A percentile compares a stretch with the other conserved stretches of the same genome.
phyloP scores from a whole-genome alignment of 2,113 vertebrate genomes.

The Microcebus ravelobensis region DNA sequence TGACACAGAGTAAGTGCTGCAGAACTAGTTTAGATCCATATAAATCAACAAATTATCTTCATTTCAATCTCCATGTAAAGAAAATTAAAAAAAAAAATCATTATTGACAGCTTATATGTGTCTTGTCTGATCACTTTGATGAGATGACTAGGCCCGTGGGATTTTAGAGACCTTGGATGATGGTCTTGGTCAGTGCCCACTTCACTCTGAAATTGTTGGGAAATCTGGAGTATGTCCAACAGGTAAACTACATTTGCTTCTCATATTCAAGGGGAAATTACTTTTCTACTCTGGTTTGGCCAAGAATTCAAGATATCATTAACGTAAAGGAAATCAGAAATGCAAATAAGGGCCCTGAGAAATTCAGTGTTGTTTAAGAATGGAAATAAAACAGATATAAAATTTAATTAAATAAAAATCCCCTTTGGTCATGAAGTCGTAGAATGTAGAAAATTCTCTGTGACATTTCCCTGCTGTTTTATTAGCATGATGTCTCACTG shows the following conservation, averaged over 20 bases:
- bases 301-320: conserved; percentile 61
- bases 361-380: conserved; percentile 51
- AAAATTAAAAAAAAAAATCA: neutral
- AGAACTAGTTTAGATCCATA: neutral
- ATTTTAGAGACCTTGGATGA: neutral
- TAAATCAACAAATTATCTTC: neutral
- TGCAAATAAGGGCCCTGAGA: conserved; percentile 58
- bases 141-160: neutral
- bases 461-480: conserved; percentile 57
- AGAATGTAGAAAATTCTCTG: conserved; percentile 27
- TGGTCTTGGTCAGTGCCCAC: neutral
- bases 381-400: conserved; percentile 49
- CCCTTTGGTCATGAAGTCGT: conserved; percentile 55
- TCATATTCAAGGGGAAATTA: conserved; percentile 12
- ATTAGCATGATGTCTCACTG: conserved; percentile 15
- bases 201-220: neutral
- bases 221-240: neutral
- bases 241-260: neutral
- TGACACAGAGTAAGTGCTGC: neutral
- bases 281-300: conserved; percentile 33
- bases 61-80: neutral
- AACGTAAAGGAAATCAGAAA: conserved; percentile 56
- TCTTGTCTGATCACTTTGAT: neutral
- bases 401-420: conserved; percentile 63
- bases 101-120: neutral